Base-by-base conservation (phyloP, 2,113 vertebrate genomes). In the Spilogale gracilis region DNA sequence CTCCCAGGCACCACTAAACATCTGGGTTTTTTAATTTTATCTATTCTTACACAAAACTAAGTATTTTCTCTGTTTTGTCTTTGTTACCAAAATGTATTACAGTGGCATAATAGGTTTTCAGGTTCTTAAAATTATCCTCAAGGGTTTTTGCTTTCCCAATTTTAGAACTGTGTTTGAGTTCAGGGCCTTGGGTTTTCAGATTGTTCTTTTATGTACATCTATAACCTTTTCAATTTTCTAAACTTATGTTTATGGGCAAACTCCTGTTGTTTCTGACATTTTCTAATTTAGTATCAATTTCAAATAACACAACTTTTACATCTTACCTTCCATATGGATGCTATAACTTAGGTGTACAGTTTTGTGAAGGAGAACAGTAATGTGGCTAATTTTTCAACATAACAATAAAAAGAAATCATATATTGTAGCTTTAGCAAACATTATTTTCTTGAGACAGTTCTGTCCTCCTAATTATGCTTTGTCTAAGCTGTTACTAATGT, bases 111-210 rank as follows among this genome's bases (percentile, higher is more conserved):
- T 76, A 84, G 4, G 50, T 63, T 88, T 94, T 89, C 12, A 32
- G 8, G 30, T 61, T 74, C 67, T 91, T 54, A 80, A 82, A 96
- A 54, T 82, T 63, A 89, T 81, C 21, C 25, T 61, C 32, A 27
- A 60, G 6, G 18, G 32, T 96, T 80, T 96, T 38, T 91, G 14
- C 30, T 78, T 86, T 91, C 43, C 38, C 67, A 20, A 25, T 58
- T 95, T 93, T 79, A 80, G 52, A 87, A 82, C 81, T 76, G 21
- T 95, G 63, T 93, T 83, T 84, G 71, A 88, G 85, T 84, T 84
- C 23, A 83, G 84, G 58, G 25, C 21, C 48, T 91, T 89, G 56
- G 27, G 27, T 95, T 97, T 95, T 81, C 38, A 69, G 73, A 32
- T 78, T 73, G 65, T 21, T 32, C 32, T 65, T 92, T 94, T 84